These are phyloP conservation scores for Caenorhabditis panamensis DNA, from an alignment of 2,888 invertebrate genomes.

Conservation along the genomic window DNA sequence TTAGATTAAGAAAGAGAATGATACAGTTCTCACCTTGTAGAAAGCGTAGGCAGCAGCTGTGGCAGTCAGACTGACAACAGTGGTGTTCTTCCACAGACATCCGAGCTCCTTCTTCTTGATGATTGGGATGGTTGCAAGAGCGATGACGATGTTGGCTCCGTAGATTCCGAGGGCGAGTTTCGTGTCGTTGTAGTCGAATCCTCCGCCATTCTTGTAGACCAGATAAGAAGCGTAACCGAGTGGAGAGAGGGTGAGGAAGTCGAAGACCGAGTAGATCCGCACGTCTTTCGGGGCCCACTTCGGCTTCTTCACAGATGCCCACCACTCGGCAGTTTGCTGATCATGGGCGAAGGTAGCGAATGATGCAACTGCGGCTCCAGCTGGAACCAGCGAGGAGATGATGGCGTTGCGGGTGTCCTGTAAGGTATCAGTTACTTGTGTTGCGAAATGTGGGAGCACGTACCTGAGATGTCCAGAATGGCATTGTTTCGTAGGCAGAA, in stretches of 20 bases:
- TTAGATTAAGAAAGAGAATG: not conserved
- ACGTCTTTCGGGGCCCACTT: slow-evolving; percentile 73
- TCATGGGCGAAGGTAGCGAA: slow-evolving; percentile 66
- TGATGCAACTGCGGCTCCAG: slow-evolving; percentile 69
- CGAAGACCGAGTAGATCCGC: slow-evolving; percentile 71
- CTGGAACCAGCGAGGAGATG: slow-evolving; percentile 72
- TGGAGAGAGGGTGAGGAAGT: slow-evolving; percentile 73
- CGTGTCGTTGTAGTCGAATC: slow-evolving; percentile 79
- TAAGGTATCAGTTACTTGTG: slow-evolving; percentile 8
- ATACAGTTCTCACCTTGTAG: slow-evolving; percentile 67
- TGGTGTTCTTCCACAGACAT: slow-evolving; percentile 72
- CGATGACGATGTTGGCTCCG: slow-evolving; percentile 72
- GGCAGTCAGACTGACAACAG: slow-evolving; percentile 71
- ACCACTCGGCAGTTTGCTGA: slow-evolving; percentile 67
- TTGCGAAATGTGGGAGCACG: not conserved
- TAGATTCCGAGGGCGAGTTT: slow-evolving; percentile 74
- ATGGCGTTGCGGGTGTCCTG: slow-evolving; percentile 75
- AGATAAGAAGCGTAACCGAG: slow-evolving; percentile 79
- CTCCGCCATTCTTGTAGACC: slow-evolving; percentile 79
- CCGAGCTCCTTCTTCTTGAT: slow-evolving; percentile 73
- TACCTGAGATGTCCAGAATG: slow-evolving; percentile 73
- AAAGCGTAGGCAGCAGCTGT: slow-evolving; percentile 73
- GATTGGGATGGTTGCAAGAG: slow-evolving; percentile 69
- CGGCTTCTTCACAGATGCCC: slow-evolving; percentile 71
- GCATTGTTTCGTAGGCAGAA: slow-evolving; percentile 63